Percentiles rank a stretch among this genome's conserved stretches.
Evolutionary conservation across 2,113 vertebrate genomes (phyloP).

Genomic region (Thalassoma bifasciatum): DNA sequence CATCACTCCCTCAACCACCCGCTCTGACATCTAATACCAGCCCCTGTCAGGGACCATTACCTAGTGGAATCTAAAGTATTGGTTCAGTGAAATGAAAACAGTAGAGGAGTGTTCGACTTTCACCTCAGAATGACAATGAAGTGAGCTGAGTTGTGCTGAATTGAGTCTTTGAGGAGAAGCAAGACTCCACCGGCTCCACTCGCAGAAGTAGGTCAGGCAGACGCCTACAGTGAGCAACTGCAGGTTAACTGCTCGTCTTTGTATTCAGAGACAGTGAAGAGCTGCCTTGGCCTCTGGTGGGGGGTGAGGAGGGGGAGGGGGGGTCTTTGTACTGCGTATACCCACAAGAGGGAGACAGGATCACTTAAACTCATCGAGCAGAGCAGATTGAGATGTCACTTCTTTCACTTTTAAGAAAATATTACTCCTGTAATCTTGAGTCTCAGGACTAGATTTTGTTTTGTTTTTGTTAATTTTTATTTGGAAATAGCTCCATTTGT

Average conservation of each 20-base stretch:
- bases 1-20: slow-evolving; percentile 4
- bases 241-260: slow-evolving; percentile 81
- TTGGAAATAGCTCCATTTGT: neutral
- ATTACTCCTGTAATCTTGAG: neutral
- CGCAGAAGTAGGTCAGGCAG: slow-evolving; percentile 78
- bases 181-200: slow-evolving; percentile 67
- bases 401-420: neutral
- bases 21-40: slow-evolving; percentile 14
- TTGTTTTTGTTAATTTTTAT: neutral
- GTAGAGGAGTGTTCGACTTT: slow-evolving; percentile 37
- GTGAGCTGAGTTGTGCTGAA: slow-evolving; percentile 45
- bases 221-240: slow-evolving; percentile 75
- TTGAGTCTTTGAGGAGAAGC: slow-evolving; percentile 65
- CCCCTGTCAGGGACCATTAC: slow-evolving; percentile 3
- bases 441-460: neutral
- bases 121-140: slow-evolving; percentile 56
- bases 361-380: slow-evolving; percentile 41
- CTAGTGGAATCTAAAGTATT: slow-evolving; percentile 7
- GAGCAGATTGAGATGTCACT: neutral
- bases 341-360: slow-evolving; percentile 81
- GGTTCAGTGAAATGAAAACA: slow-evolving; percentile 39
- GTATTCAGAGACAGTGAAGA: slow-evolving; percentile 69
- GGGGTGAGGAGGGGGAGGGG: slow-evolving; percentile 37
- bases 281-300: slow-evolving; percentile 54
- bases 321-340: slow-evolving; percentile 40